Evolutionary conservation across 2,888 invertebrate species (phyloP).

Genomic region (Lasioglossum lativentre): DNA sequence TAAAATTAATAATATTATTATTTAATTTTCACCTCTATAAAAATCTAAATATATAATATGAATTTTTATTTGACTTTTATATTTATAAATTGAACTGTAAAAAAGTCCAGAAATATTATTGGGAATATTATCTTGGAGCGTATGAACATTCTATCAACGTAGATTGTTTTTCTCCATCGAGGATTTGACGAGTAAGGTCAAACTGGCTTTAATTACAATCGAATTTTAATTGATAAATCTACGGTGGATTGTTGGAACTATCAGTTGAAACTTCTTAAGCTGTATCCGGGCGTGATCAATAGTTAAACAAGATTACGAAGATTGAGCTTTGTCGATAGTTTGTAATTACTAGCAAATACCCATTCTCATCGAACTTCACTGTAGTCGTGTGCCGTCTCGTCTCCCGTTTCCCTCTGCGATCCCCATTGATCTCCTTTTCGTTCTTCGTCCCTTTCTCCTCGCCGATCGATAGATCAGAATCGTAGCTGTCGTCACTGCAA

Average conservation of each 20-base stretch:
- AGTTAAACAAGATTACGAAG: constrained; percentile 27
- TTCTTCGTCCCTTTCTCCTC: constrained; percentile 54
- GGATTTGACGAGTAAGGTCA: background rate
- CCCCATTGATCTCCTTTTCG: constrained; percentile 59
- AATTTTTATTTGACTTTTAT: background rate
- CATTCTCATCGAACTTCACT: constrained; percentile 70
- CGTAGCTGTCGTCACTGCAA: constrained; percentile 79
- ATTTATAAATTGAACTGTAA: background rate
- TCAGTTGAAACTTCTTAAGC: constrained; percentile 20
- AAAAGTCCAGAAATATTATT: background rate
- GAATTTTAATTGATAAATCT: constrained; percentile 22
- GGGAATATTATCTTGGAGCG: background rate
- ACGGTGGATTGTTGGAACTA: background rate
- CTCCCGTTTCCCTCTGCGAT: constrained; percentile 69
- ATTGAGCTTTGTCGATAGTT: constrained; percentile 36
- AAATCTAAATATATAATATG: background rate
- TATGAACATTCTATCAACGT: background rate
- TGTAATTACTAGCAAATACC: constrained; percentile 63
- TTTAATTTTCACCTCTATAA: background rate
- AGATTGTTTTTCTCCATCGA: background rate
- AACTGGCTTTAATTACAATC: constrained; percentile 13
- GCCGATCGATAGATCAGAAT: constrained; percentile 73
- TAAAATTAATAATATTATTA: background rate
- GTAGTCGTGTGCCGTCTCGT: constrained; percentile 67
- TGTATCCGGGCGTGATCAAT: constrained; percentile 21